Percentiles rank a stretch among this genome's conserved stretches.
These are phyloP conservation scores for Drosophila chauvacae DNA, from an alignment of 1,140 invertebrate genomes.

Conservation along the genomic window DNA sequence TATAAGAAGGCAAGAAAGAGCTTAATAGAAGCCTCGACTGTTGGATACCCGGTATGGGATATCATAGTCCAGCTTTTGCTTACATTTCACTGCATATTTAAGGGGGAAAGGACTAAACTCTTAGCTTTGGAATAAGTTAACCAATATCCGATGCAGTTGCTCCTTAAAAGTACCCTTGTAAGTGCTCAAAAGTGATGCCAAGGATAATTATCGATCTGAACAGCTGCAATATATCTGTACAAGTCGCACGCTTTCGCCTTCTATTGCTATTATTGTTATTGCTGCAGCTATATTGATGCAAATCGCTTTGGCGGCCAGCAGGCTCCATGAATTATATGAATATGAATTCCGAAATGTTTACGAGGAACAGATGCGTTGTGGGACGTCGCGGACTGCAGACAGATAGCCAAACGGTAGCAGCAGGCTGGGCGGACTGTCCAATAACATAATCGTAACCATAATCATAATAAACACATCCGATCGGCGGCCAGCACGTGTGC, in stretches of 20 bases:
- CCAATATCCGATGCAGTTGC: too few relatives aligned
- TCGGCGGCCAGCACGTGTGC: conserved; percentile 65
- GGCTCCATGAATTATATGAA: conserved; percentile 36
- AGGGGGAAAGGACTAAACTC: not conserved
- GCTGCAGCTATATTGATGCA: conserved; percentile 31
- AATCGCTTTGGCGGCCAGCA: conserved; percentile 50
- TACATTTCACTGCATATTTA: conserved; percentile 1
- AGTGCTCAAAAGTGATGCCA: not conserved
- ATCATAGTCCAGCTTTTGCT: not conserved
- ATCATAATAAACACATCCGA: conserved; percentile 78
- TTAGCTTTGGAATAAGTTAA: not conserved
- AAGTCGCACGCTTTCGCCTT: conserved; percentile 62
- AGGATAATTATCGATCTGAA: conserved; percentile 14
- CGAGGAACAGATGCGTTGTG: conserved; percentile 67
- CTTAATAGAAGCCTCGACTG: not conserved
- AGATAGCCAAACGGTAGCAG: conserved; percentile 25
- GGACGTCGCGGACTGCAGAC: conserved; percentile 27
- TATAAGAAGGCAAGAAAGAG: not conserved
- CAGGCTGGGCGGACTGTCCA: conserved; percentile 26
- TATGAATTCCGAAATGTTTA: conserved; percentile 55
- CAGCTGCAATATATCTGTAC: conserved; percentile 26
- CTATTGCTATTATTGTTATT: conserved; percentile 30
- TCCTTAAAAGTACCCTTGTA: not conserved
- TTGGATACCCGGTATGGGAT: conserved; percentile 2
- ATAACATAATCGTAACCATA: conserved; percentile 66